Base-by-base conservation (phyloP, 2,888 invertebrate species). In the Perizoma flavofasciatum region DNA sequence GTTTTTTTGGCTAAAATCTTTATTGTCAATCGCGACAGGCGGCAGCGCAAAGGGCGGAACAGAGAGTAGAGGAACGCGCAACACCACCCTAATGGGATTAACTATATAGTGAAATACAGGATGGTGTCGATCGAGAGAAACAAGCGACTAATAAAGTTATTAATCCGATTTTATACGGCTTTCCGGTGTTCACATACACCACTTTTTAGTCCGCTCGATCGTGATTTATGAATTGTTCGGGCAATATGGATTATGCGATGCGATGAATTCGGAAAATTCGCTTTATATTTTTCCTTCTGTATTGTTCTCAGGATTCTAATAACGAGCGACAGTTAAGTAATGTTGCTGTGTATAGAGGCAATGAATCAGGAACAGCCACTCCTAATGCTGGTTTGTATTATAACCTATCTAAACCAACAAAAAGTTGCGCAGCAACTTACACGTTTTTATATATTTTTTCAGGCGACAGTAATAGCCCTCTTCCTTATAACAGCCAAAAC, bases 91-190 rank as follows among this genome's bases (percentile, higher is more conserved):
- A 91, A 91, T 85, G 82, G 90, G 91, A 92, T 92, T 22, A 22
- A 1, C 22, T 92, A 91, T 92, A 91, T 79, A 84, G 88, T 89
- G 86, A 89, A 89, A 91, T 89, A 90, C 85, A 79, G 89, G 78
- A 67, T 78, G 80, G 82, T 85, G 85, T 87, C 89, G 85, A 89
- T 90, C 89, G 90, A 79, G 87, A 89, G 88, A 86, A 88, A 89
- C 88, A 85, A 83, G 89, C 86, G 82, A 85, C 86, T 92, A 92
- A 92, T 92, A 87, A 91, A 92, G 92, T 92, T 92, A 91, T 92
- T 92, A 91, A 92, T 92, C 90, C 88, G 83, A 83, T 89, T 89
- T 85, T 80, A 85, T 77, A 77, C 84, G 81, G 87, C 85, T 88
- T 86, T 85, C 22, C 84, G 81, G 83, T 82, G 80, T 81, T 73